Conservation (phyloP, 2,888 invertebrate genomes). For the Meiosimyza decipiens region DNA sequence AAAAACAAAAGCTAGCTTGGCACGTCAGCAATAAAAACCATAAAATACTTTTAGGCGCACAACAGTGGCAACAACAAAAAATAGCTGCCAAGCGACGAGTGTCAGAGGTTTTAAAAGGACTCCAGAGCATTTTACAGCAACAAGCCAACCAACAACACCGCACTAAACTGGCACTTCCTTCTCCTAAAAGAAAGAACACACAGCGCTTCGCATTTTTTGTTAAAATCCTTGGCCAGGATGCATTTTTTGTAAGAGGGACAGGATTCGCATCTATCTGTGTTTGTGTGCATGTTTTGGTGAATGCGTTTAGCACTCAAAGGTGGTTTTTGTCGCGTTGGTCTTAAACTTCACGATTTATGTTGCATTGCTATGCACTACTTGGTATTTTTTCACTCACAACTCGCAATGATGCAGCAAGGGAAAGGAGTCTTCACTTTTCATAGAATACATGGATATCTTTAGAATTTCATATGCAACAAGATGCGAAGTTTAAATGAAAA, state of each 20-base stretch:
- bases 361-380: conserved; percentile 14
- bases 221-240: too few species aligned
- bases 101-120: conserved; percentile 28
- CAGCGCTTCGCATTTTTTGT: neutral
- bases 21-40: conserved; percentile 30
- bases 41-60: conserved; percentile 25
- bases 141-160: neutral
- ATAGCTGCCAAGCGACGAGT: conserved; percentile 10
- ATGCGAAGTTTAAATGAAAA: conserved; percentile 5
- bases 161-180: neutral
- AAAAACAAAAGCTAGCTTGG: conserved; percentile 7
- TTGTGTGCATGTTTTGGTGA: neutral
- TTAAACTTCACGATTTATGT: conserved; percentile 28
- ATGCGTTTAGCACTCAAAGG: conserved; percentile 31
- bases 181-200: neutral
- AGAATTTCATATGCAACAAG: conserved; percentile 24
- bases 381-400: neutral
- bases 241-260: neutral
- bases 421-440: neutral
- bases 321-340: conserved; percentile 33
- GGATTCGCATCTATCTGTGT: neutral
- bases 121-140: conserved; percentile 17
- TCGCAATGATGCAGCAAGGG: neutral
- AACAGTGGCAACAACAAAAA: conserved; percentile 2
- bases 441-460: neutral